Evolutionary conservation across 2,113 vertebrate genomes (phyloP).

Genomic region (Siphamia tubifer): DNA sequence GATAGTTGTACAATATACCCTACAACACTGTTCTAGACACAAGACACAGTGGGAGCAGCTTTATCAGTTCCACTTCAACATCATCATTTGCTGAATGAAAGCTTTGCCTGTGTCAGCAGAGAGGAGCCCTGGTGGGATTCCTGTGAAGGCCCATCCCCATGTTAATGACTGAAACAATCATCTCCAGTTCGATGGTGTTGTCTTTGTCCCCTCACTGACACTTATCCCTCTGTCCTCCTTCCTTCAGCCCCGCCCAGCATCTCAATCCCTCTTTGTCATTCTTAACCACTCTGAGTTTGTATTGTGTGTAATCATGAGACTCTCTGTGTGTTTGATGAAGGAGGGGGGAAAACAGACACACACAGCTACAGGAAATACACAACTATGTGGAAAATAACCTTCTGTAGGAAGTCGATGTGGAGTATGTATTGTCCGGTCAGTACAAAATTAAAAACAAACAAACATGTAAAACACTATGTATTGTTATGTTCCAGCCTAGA

Average conservation of each 20-base stretch:
- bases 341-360: conserved; percentile 4
- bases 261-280: conserved; percentile 51
- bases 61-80: conserved; percentile 15
- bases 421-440: too few species aligned
- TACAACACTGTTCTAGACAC: not conserved
- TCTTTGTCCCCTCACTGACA: conserved; percentile 57
- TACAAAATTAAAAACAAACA: too few species aligned
- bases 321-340: conserved; percentile 42
- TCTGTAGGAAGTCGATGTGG: too few species aligned
- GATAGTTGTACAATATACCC: not conserved
- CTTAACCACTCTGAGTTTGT: conserved; percentile 17
- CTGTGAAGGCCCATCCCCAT: conserved; percentile 13
- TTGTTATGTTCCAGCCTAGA: too few species aligned
- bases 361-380: not conserved
- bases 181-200: conserved; percentile 57
- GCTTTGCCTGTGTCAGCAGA: conserved; percentile 27
- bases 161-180: conserved; percentile 53
- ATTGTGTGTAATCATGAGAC: conserved; percentile 32
- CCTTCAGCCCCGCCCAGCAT: conserved; percentile 31
- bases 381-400: conserved; percentile 9
- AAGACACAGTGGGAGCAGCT: not conserved
- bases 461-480: too few species aligned
- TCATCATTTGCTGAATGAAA: conserved; percentile 38
- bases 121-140: conserved; percentile 34
- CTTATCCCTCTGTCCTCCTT: conserved; percentile 55